These are phyloP conservation scores for Nomada fabriciana DNA, from an alignment of 2,888 invertebrate genomes.

Conservation along the genomic window DNA sequence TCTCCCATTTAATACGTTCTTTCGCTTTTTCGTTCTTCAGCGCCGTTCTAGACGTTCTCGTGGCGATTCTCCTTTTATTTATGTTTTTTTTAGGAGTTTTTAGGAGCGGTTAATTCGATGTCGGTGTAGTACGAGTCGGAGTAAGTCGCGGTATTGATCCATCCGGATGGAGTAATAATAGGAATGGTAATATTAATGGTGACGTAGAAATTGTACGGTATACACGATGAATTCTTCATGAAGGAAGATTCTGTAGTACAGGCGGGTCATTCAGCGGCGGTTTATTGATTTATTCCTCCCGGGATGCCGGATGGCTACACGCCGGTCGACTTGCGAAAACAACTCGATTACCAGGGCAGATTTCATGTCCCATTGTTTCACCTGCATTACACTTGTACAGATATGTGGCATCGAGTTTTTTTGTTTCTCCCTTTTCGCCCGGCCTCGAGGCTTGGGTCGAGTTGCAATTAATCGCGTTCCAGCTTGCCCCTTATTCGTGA, in stretches of 20 bases:
- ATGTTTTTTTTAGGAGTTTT: too few relatives aligned
- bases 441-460: not conserved
- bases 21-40: not conserved
- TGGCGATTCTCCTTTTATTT: too few relatives aligned
- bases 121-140: too few relatives aligned
- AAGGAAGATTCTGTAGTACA: not conserved
- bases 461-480: constrained; percentile 12
- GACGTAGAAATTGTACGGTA: not conserved
- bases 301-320: not conserved
- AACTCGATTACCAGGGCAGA: constrained; percentile 1
- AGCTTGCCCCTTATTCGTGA: not conserved
- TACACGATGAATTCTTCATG: constrained; percentile 1
- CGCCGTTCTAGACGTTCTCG: not conserved
- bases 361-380: not conserved
- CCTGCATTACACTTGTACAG: not conserved
- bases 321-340: not conserved
- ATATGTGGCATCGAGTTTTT: too few relatives aligned
- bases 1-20: not conserved
- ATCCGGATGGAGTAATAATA: not conserved
- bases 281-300: not conserved
- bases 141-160: too few relatives aligned
- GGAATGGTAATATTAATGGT: not conserved
- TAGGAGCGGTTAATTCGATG: too few relatives aligned
- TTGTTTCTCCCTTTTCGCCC: too few relatives aligned
- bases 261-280: not conserved